Percentiles rank a stretch among this genome's conserved stretches.
Evolutionary conservation across 1,140 invertebrate genomes (phyloP).

Genomic region (Pseudomyrmex dendroicus): DNA sequence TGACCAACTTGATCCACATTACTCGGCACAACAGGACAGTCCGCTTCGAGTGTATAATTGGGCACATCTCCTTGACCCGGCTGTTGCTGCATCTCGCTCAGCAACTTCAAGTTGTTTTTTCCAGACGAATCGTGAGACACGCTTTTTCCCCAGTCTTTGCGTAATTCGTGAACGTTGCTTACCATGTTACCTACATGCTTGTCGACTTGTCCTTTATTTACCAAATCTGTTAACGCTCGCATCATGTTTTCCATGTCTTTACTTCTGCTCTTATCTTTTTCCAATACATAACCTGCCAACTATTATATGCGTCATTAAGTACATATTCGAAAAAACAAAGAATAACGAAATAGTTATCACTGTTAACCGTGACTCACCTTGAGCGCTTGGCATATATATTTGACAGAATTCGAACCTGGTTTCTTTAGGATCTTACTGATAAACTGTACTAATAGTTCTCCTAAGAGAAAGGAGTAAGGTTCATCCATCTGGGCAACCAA

Average conservation of each 20-base stretch:
- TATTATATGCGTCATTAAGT: conserved; percentile 52
- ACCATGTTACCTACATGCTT: conserved; percentile 81
- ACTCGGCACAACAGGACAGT: background rate
- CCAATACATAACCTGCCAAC: conserved; percentile 82
- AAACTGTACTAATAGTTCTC: conserved; percentile 80
- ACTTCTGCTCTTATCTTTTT: conserved; percentile 78
- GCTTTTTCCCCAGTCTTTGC: conserved; percentile 79
- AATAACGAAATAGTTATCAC: background rate
- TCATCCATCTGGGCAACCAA: conserved; percentile 82
- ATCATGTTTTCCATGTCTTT: conserved; percentile 83
- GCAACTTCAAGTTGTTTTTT: background rate
- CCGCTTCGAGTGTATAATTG: conserved; percentile 12
- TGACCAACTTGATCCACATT: conserved; percentile 69
- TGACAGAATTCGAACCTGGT: conserved; percentile 82
- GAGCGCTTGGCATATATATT: conserved; percentile 84
- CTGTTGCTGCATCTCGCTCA: conserved; percentile 62
- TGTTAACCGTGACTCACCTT: conserved; percentile 75
- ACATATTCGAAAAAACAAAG: background rate
- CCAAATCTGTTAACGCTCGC: conserved; percentile 80
- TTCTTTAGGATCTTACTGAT: conserved; percentile 80
- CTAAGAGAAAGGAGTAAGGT: conserved; percentile 73
- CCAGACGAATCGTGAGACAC: conserved; percentile 65
- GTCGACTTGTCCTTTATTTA: conserved; percentile 80
- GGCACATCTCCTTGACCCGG: conserved; percentile 47
- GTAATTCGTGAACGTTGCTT: conserved; percentile 79